Evolutionary conservation across 2,888 invertebrate genomes (phyloP).

Genomic region (Euplagia quadripunctaria): DNA sequence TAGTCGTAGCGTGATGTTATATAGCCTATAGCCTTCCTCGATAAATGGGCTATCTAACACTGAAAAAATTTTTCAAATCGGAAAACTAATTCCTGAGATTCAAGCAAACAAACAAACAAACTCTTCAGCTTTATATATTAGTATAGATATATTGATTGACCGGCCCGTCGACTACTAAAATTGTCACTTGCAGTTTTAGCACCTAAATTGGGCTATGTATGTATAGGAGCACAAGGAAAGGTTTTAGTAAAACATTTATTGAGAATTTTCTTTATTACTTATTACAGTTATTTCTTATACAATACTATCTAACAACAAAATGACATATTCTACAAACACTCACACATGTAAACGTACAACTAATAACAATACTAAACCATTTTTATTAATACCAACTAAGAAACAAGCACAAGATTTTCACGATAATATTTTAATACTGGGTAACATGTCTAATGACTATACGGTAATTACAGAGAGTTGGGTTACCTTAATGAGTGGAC

Average conservation of each 20-base stretch:
- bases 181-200: no score
- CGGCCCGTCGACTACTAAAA: no score
- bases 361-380: constrained; percentile 9
- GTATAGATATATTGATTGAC: no score
- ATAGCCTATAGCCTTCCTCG: no score
- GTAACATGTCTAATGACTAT: not conserved
- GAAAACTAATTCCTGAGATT: no score
- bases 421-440: not conserved
- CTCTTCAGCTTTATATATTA: no score
- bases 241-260: not conserved
- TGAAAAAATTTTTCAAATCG: no score
- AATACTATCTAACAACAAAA: not conserved
- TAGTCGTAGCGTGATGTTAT: no score
- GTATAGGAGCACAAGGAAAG: not conserved
- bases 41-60: no score
- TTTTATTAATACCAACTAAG: constrained; percentile 23
- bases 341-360: not conserved
- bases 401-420: constrained; percentile 21
- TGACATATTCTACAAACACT: constrained; percentile 12
- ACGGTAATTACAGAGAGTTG: not conserved
- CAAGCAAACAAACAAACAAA: no score
- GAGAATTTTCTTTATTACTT: not conserved
- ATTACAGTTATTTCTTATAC: constrained; percentile 9
- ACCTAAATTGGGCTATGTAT: no score
- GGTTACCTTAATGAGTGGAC: no score